Percentiles rank a stretch among this genome's conserved stretches.
Conservation (phyloP, 1,140 invertebrate species). For the Drosophila novamexicana region DNA sequence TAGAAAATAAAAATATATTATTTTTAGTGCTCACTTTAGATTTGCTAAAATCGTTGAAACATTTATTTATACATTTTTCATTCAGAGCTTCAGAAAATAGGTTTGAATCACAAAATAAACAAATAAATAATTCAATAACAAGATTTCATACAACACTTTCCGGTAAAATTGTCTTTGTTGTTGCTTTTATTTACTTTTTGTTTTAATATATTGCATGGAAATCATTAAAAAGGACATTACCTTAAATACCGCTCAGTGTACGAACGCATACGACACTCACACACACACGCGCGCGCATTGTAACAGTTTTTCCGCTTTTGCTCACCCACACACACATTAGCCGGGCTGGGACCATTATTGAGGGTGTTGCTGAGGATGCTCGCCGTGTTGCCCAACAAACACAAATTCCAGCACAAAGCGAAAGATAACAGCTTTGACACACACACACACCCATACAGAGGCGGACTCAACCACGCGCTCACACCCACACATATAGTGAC, state of each 20-base stretch:
- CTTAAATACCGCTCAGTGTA: conserved; percentile 15
- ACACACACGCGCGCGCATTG: conserved; percentile 15
- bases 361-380: conserved; percentile 79
- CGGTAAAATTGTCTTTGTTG: not conserved
- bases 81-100: too few species aligned
- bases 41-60: too few species aligned
- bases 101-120: too few species aligned
- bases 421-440: conserved; percentile 58
- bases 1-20: too few species aligned
- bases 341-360: conserved; percentile 63
- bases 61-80: too few species aligned
- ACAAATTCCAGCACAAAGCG: conserved; percentile 77
- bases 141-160: too few species aligned
- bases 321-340: conserved; percentile 59
- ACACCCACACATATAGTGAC: not conserved
- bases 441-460: conserved; percentile 13
- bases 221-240: not conserved
- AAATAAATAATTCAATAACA: too few species aligned
- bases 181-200: not conserved
- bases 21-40: too few species aligned
- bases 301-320: conserved; percentile 64
- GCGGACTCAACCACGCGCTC: not conserved
- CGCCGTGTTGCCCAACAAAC: conserved; percentile 79
- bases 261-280: conserved; percentile 1
- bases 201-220: not conserved